Percentiles rank a stretch among this genome's conserved stretches.
These are phyloP conservation scores for Brassicogethes aeneus DNA, from an alignment of 2,888 invertebrate species.

Conservation along the genomic window DNA sequence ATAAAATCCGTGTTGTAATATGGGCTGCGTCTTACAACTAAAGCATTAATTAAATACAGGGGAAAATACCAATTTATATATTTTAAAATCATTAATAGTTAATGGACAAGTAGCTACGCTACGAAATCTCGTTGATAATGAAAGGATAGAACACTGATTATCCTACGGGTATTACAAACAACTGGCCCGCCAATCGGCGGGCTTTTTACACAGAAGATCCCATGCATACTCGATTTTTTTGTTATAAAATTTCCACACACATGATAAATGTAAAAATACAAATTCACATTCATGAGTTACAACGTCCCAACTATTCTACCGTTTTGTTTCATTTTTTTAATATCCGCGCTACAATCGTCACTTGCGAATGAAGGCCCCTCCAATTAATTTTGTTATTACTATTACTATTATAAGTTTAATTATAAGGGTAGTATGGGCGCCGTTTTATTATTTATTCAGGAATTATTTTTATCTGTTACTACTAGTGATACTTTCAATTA, in stretches of 20 bases:
- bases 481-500: too few species aligned
- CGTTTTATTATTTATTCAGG: too few species aligned
- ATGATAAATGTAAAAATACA: conserved; percentile 35
- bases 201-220: conserved; percentile 16
- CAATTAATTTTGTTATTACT: too few species aligned
- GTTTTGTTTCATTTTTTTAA: conserved; percentile 3
- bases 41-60: too few species aligned
- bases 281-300: conserved; percentile 25
- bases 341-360: conserved; percentile 13
- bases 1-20: too few species aligned
- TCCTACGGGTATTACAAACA: conserved; percentile 24
- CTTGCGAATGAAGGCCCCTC: conserved; percentile 30
- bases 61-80: too few species aligned
- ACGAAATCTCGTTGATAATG: conserved; percentile 31
- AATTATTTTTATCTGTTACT: too few species aligned
- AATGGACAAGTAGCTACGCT: conserved; percentile 21
- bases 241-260: conserved; percentile 24
- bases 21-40: not conserved
- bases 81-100: conserved; percentile 9
- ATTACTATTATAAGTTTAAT: too few species aligned
- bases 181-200: conserved; percentile 22
- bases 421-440: too few species aligned
- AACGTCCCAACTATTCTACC: conserved; percentile 12
- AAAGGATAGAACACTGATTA: conserved; percentile 38
- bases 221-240: conserved; percentile 15